These are phyloP conservation scores for Gyps fulvus DNA, from an alignment of 2,113 vertebrate genomes.

Conservation along the genomic window DNA sequence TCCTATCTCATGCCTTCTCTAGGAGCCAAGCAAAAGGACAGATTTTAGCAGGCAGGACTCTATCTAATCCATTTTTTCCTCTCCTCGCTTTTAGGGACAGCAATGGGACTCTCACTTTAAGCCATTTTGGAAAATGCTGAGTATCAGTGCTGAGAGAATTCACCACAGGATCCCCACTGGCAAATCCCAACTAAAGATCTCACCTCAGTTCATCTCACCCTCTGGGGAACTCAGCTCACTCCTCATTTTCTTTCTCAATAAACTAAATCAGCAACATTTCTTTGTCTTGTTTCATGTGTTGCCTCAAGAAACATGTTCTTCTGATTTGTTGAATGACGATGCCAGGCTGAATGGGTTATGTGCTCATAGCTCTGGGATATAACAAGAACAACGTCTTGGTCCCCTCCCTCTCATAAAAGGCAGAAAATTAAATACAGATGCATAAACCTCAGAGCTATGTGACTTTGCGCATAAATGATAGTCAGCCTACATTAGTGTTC, in stretches of 20 bases:
- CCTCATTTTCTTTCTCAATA: slow-evolving; percentile 51
- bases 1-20: neutral
- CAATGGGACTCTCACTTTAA: slow-evolving; percentile 51
- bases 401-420: neutral
- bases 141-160: neutral
- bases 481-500: neutral
- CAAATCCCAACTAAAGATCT: slow-evolving; percentile 19
- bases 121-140: slow-evolving; percentile 52
- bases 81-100: slow-evolving; percentile 9
- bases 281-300: neutral
- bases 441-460: slow-evolving; percentile 2
- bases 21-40: neutral
- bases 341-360: neutral
- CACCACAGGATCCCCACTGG: neutral
- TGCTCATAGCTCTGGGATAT: neutral
- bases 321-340: neutral
- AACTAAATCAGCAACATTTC: slow-evolving; percentile 56
- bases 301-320: slow-evolving; percentile 7
- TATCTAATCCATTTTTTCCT: neutral
- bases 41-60: neutral
- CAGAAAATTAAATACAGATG: slow-evolving; percentile 27
- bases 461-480: neutral
- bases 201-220: slow-evolving; percentile 18
- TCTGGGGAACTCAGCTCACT: slow-evolving; percentile 22
- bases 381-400: neutral